Base-by-base conservation (phyloP, 2,113 vertebrate genomes). In the Eudyptes chrysolophus region DNA sequence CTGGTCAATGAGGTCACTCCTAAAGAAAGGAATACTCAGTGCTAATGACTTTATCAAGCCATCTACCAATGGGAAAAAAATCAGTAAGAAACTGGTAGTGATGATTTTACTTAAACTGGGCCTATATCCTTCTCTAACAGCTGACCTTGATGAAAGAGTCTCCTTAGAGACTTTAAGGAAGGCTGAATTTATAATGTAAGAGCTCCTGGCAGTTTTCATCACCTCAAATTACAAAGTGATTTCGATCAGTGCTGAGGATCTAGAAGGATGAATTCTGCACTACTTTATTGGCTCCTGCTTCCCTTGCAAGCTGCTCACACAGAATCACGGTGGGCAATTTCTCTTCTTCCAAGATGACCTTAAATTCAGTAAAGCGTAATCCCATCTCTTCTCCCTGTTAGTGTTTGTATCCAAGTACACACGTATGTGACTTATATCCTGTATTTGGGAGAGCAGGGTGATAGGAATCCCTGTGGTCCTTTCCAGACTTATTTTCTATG, bases 201-300 rank as follows among this genome's bases (percentile, higher is more conserved):
- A 83, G 52, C 61, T 95, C 68, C 69, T 55, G 61, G 65, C n/a
- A 82, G 46, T 81, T 97, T 95, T 95, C 86, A 90, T 87, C 86
- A 79, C 74, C 65, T 95, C 55, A 78, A 89, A 89, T 94, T 87
- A 92, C 0, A 0, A 79, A 89, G 69, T 68, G n/a, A 81, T 89
- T 94, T 89, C 0, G 0, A 72, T 69, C 52, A 57, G 26, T 26
- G 25, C 65, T 78, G 48, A 74, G 80, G 42, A 66, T 26, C 51
- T 69, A 60, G 48, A 89, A 95, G 55, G 51, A 58, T 44, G 34
- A 88, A 84, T 78, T 90, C 51, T 79, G 48, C 36, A 36, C 32
- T 44, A 24, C 10, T 61, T 78, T 36, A 66, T 9, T 71, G 65
- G 71, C 30, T 90, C 52, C 5, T 0, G 3, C 40, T 51, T 88